Evolutionary conservation across 2,797 vertebrate genomes (phyloP).

Genomic region (Phrynocephalus vlangalii): DNA sequence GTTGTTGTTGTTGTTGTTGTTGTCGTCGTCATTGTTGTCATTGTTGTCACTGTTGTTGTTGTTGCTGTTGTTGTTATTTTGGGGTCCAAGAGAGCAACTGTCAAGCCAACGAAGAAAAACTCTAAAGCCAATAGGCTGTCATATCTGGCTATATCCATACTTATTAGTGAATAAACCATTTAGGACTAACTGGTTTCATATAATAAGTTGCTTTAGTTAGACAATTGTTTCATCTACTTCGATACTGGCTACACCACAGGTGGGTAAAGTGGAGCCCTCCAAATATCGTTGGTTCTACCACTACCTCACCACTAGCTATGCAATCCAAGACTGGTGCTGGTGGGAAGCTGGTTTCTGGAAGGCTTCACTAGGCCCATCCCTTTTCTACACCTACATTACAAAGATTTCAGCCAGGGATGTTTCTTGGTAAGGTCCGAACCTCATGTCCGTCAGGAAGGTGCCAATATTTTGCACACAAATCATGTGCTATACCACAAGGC

Average conservation of each 20-base stretch:
- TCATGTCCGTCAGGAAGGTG: background rate
- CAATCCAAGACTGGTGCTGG: no score
- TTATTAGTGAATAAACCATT: background rate
- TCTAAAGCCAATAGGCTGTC: background rate
- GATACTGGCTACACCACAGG: background rate
- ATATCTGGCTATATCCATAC: background rate
- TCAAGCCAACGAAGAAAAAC: conserved; percentile 7
- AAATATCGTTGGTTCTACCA: no score
- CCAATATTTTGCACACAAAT: background rate
- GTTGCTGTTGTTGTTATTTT: background rate
- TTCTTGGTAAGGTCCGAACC: no score
- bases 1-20: accelerated
- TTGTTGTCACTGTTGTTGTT: no score
- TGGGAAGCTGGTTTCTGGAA: no score
- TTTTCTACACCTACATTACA: no score
- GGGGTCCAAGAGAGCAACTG: background rate
- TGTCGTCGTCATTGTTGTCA: no score
- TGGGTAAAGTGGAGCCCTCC: no score
- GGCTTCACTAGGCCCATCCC: no score
- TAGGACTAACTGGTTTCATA: background rate
- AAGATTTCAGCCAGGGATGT: no score
- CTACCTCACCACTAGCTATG: no score
- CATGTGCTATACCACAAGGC: background rate
- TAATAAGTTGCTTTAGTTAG: background rate
- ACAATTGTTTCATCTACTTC: background rate